Evolutionary conservation across 1,140 invertebrate species (phyloP).

Genomic region (Armadillidium nasatum): DNA sequence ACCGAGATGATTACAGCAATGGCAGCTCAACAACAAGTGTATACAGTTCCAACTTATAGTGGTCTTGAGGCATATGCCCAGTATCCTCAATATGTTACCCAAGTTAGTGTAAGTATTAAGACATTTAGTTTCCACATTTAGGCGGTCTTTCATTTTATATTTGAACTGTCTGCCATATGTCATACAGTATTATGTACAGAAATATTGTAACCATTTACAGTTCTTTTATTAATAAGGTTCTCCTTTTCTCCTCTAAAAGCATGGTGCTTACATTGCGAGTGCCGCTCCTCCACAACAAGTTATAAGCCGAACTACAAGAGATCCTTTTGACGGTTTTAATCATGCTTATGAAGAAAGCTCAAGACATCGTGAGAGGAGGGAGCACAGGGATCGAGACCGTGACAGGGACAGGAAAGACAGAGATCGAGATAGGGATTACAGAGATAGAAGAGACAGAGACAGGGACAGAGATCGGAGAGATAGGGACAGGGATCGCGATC

Average conservation of each 20-base stretch:
- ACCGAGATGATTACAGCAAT: neutral
- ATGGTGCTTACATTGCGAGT: conserved; percentile 1
- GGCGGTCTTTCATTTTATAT: too few species aligned
- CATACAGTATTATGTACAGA: too few species aligned
- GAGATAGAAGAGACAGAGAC: conserved; percentile 24
- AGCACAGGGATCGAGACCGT: conserved; percentile 24
- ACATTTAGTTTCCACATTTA: neutral
- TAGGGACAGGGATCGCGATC: conserved; percentile 22
- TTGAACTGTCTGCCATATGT: too few species aligned
- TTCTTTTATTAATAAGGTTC: neutral
- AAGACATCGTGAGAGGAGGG: conserved; percentile 18
- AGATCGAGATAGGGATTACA: conserved; percentile 14
- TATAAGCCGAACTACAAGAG: neutral
- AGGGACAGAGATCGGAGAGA: conserved; percentile 20
- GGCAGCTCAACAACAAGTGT: neutral
- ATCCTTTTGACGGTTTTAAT: neutral
- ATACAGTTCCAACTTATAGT: neutral
- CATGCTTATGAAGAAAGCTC: neutral
- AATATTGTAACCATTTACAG: too few species aligned
- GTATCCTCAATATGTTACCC: conserved; percentile 5
- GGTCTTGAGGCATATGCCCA: conserved; percentile 1
- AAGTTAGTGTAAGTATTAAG: neutral
- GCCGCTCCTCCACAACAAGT: neutral
- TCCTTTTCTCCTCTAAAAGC: neutral
- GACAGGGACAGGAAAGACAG: conserved; percentile 22